Evolutionary conservation across 35 echinoderm and acorn worm genomes (phyloP).

Genomic region (Ophioderma brevispina): DNA sequence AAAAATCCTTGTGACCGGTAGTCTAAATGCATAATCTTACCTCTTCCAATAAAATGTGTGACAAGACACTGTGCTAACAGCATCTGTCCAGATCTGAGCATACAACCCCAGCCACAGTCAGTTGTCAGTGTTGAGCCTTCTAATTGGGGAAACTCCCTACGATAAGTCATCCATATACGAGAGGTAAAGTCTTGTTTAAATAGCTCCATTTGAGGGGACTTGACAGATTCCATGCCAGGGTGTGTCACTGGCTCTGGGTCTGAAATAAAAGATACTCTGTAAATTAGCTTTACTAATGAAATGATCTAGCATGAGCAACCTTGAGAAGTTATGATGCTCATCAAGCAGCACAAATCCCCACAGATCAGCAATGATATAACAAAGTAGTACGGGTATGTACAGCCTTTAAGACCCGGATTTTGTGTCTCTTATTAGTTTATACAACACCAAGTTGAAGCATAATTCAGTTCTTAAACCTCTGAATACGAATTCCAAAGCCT

Average conservation of each 20-base stretch:
- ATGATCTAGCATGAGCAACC: neutral
- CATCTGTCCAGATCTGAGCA: slow-evolving; percentile 98
- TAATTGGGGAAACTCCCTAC: slow-evolving; percentile 89
- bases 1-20: too few relatives aligned
- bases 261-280: slow-evolving; percentile 2
- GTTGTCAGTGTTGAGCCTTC: slow-evolving; percentile 86
- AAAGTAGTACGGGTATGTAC: too few relatives aligned
- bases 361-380: too few relatives aligned
- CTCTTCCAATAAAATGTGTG: slow-evolving; percentile 86
- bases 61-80: slow-evolving; percentile 87
- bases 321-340: neutral
- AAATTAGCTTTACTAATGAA: neutral
- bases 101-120: slow-evolving; percentile 98
- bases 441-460: too few relatives aligned
- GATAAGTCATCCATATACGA: slow-evolving; percentile 92
- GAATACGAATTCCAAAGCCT: too few relatives aligned
- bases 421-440: too few relatives aligned
- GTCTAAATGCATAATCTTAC: too few relatives aligned
- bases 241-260: slow-evolving; percentile 64
- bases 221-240: slow-evolving; percentile 61
- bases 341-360: too few relatives aligned
- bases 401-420: too few relatives aligned
- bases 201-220: slow-evolving; percentile 79
- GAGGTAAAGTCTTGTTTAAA: slow-evolving; percentile 96
- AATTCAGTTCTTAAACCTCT: too few relatives aligned